A percentile compares a stretch with the other conserved stretches of the same genome.
Evolutionary conservation across 1,140 invertebrate genomes (phyloP).

Genomic region (Drosophila asahinai): DNA sequence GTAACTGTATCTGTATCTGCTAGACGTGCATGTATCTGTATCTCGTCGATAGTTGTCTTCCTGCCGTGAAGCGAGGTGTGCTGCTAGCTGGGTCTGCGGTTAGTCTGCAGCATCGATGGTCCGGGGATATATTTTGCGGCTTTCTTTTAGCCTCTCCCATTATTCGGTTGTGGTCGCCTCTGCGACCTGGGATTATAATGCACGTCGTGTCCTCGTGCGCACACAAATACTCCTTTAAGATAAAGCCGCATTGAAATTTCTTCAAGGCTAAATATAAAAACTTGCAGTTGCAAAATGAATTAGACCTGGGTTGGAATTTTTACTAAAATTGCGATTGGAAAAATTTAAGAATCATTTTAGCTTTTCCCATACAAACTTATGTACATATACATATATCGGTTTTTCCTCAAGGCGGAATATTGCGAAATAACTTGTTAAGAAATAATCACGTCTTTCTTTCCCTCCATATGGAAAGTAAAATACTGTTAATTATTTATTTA

Average conservation of each 20-base stretch:
- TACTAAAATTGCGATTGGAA: background rate
- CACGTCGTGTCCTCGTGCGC: slow-evolving; percentile 56
- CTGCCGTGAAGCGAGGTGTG: slow-evolving; percentile 9
- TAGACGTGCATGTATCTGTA: slow-evolving; percentile 61
- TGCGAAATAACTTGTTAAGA: too few species aligned
- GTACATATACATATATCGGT: too few species aligned
- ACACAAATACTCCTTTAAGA: slow-evolving; percentile 14
- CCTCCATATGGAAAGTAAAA: too few species aligned
- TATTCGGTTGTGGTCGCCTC: slow-evolving; percentile 49
- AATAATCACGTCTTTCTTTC: too few species aligned
- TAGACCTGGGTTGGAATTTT: too few species aligned
- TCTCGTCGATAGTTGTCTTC: slow-evolving; percentile 43
- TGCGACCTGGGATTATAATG: slow-evolving; percentile 62
- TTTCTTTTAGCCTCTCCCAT: slow-evolving; percentile 43
- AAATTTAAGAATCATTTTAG: background rate
- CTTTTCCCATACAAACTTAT: too few species aligned
- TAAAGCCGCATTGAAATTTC: slow-evolving; percentile 53
- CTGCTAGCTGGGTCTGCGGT: slow-evolving; percentile 33
- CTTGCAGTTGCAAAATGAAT: slow-evolving; percentile 11
- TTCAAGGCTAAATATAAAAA: slow-evolving; percentile 7
- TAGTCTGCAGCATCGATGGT: slow-evolving; percentile 75
- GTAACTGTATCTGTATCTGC: slow-evolving; percentile 44
- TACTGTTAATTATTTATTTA: too few species aligned
- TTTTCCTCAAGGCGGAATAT: too few species aligned
- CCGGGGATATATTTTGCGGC: slow-evolving; percentile 79